Evolutionary conservation across 2,888 invertebrate genomes (phyloP), one percentile per base, ranked within the genome.

Genomic region (Labia minor): DNA sequence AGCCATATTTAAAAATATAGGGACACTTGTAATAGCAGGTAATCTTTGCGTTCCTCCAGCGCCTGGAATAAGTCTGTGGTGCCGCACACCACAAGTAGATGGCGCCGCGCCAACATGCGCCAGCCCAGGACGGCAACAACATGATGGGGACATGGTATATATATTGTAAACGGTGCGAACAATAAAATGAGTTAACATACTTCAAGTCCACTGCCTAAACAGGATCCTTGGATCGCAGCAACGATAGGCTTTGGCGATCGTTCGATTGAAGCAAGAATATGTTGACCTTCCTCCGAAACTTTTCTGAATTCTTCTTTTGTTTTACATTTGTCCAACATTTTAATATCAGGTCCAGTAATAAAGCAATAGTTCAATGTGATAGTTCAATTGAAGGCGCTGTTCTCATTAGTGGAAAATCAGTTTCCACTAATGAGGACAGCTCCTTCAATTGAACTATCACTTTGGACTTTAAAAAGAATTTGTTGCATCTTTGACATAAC

Each of bases 141-240:
- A n/a, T n/a, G n/a, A n/a, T n/a, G n/a, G n/a, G n/a, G n/a, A n/a
- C n/a, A n/a, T n/a, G n/a, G n/a, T n/a, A n/a, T n/a, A n/a, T n/a
- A n/a, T n/a, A n/a, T n/a, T n/a, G n/a, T n/a, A n/a, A n/a, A n/a
- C n/a, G n/a, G n/a, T n/a, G n/a, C n/a, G n/a, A n/a, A n/a, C n/a
- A n/a, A n/a, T n/a, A n/a, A n/a, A n/a, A n/a, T n/a, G n/a, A n/a
- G n/a, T n/a, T 10, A 11, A 33, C 33, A 72, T 70, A 95, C 90
- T 82, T 99, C 99, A n/a, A 98, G 79, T 0, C 99, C 99, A 37
- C 98, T 96, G 19, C 99, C 99, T 19, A 99, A 83, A 77, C 97
- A 98, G 19, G 87, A 83, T 14, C 99, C 99, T 82, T 92, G 93
- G 71, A 99, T 95, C 21, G 99, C 99, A 21, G 98, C 95, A 19